These are phyloP conservation scores for Dryobota labecula DNA, from an alignment of 2,888 invertebrate species.

Conservation along the genomic window DNA sequence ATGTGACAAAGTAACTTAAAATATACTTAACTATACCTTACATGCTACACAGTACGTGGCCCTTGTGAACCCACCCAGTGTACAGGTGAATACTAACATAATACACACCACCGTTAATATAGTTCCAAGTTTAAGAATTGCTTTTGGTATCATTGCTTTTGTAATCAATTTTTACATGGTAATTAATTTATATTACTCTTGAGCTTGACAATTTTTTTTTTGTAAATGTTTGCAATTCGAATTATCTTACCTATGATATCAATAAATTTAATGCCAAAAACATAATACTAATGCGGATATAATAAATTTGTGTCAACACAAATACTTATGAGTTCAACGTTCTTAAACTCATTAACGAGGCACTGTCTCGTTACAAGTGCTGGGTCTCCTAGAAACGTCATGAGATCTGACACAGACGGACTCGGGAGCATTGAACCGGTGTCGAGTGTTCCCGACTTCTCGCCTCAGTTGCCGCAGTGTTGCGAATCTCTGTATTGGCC, in stretches of 20 bases:
- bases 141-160: background rate
- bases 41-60: too few relatives aligned
- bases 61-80: too few relatives aligned
- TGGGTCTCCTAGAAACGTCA: conserved; percentile 53
- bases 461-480: conserved; percentile 69
- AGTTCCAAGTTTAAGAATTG: background rate
- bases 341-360: conserved; percentile 43
- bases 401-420: conserved; percentile 39
- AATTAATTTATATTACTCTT: background rate
- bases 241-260: background rate
- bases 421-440: conserved; percentile 81
- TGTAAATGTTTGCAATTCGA: background rate
- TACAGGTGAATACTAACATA: too few relatives aligned
- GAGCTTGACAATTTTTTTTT: background rate
- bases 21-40: too few relatives aligned
- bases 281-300: conserved; percentile 6
- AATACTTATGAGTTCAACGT: conserved; percentile 51
- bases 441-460: conserved; percentile 59
- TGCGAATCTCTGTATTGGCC: conserved; percentile 82
- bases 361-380: conserved; percentile 27
- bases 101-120: background rate
- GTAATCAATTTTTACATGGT: background rate
- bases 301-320: conserved; percentile 34
- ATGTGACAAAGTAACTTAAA: too few relatives aligned
- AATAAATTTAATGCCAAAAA: conserved; percentile 9